Evolutionary conservation across 2,888 invertebrate genomes (phyloP).

Genomic region (Homarus gammarus): DNA sequence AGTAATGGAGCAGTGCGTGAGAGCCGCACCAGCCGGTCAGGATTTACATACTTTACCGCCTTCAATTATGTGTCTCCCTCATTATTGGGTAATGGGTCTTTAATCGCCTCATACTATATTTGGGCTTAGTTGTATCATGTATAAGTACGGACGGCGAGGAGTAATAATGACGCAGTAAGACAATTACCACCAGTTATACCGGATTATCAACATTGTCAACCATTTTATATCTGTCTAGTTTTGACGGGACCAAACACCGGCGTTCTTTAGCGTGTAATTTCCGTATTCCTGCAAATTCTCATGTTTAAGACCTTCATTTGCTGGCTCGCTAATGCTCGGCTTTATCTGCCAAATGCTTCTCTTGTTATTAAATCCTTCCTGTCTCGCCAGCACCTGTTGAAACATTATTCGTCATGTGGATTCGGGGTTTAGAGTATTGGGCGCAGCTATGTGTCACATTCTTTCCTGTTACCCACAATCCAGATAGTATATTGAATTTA

Average conservation of each 20-base stretch:
- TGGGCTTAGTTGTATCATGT: neutral
- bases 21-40: neutral
- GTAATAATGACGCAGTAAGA: neutral
- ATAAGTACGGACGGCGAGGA: neutral
- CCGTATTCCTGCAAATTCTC: neutral
- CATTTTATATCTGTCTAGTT: neutral
- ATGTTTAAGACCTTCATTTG: conserved; percentile 4
- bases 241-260: neutral
- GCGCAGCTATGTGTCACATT: too few relatives aligned
- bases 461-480: too few relatives aligned
- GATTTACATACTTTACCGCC: neutral
- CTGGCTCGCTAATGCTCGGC: neutral
- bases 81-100: neutral
- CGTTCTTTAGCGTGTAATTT: neutral
- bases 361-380: neutral
- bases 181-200: neutral
- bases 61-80: neutral
- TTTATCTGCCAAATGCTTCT: neutral
- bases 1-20: neutral
- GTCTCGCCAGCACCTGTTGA: neutral
- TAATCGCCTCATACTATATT: neutral
- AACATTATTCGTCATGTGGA: too few relatives aligned
- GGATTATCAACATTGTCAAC: neutral
- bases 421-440: too few relatives aligned
- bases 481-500: too few relatives aligned